These are phyloP conservation scores for Sarcophaga peregrina DNA, from an alignment of 1,140 invertebrate genomes.

Conservation along the genomic window DNA sequence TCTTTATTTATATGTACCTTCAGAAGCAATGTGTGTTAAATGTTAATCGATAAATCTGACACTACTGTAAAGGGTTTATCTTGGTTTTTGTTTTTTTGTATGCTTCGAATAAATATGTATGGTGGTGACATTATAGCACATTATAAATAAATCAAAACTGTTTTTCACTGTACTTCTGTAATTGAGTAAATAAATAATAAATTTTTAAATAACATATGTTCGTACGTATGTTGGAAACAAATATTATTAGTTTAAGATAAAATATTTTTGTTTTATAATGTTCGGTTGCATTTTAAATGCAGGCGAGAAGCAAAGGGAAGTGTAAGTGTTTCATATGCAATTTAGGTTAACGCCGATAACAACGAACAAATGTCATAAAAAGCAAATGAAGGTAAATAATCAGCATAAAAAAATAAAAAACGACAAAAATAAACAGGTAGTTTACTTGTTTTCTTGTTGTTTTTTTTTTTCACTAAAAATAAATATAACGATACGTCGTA, in stretches of 20 bases:
- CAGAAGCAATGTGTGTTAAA: neutral
- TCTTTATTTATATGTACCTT: too few species aligned
- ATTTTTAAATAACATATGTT: slow-evolving; percentile 27
- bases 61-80: neutral
- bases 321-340: neutral
- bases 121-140: neutral
- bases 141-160: slow-evolving; percentile 17
- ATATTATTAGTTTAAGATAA: neutral
- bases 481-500: too few species aligned
- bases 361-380: neutral
- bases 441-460: neutral
- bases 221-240: neutral
- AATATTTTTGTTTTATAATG: neutral
- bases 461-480: too few species aligned
- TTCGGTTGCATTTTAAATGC: neutral
- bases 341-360: slow-evolving; percentile 24
- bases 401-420: neutral
- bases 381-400: too few species aligned
- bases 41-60: slow-evolving; percentile 1
- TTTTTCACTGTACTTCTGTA: neutral
- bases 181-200: neutral
- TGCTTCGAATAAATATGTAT: too few species aligned
- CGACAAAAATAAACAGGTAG: neutral
- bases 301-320: too few species aligned
- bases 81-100: neutral